A percentile compares a stretch with the other conserved stretches of the same genome.
These are phyloP conservation scores for Tetramorium simillimum DNA, from an alignment of 1,140 invertebrate species.

Conservation along the genomic window DNA sequence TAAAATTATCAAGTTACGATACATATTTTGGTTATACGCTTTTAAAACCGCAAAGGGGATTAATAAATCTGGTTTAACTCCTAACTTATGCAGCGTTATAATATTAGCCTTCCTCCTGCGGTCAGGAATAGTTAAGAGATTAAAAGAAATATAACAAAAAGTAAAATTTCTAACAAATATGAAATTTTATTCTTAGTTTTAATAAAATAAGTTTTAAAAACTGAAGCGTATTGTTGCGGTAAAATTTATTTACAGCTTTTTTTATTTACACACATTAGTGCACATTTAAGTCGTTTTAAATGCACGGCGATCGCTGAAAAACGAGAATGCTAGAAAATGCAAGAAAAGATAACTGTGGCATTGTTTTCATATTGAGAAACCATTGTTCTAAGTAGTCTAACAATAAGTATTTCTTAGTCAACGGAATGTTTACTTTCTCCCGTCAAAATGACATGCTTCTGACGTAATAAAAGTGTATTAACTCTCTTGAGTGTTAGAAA, in stretches of 20 bases:
- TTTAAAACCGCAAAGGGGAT: not conserved
- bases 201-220: not conserved
- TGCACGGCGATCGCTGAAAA: not conserved
- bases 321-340: conserved; percentile 17
- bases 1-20: not conserved
- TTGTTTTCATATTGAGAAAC: conserved; percentile 15
- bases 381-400: conserved; percentile 25
- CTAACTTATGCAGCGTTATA: conserved; percentile 11
- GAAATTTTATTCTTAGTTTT: not conserved
- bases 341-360: conserved; percentile 7
- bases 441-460: conserved; percentile 6
- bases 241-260: not conserved
- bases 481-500: not conserved
- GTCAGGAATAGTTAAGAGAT: not conserved
- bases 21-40: not conserved
- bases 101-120: conserved; percentile 9
- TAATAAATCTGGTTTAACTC: conserved; percentile 49
- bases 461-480: conserved; percentile 7
- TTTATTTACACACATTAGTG: not conserved
- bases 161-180: not conserved
- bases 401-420: not conserved
- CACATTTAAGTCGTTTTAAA: not conserved
- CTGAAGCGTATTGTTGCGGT: not conserved
- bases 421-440: conserved; percentile 15
- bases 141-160: not conserved